Conservation (phyloP, 2,797 vertebrate species). For the Siniperca undulata region DNA sequence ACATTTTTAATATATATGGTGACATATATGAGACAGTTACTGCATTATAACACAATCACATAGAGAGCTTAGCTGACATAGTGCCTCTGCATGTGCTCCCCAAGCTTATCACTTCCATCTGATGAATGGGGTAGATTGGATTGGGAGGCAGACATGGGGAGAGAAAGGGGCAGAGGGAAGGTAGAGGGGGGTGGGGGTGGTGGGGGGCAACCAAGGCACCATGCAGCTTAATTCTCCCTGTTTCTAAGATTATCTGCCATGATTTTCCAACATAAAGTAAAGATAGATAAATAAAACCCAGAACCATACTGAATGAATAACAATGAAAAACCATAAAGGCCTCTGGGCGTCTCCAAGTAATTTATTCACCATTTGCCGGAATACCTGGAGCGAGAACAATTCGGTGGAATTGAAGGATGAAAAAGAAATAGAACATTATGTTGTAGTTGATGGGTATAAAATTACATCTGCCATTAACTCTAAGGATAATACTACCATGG, state of each 20-base stretch:
- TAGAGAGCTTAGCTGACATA: slow-evolving; percentile 65
- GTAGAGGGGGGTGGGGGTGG: slow-evolving; percentile 36
- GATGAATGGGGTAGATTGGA: slow-evolving; percentile 85
- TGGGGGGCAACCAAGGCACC: slow-evolving; percentile 46
- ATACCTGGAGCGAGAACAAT: slow-evolving; percentile 79
- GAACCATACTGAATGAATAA: slow-evolving; percentile 77
- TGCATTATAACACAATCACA: slow-evolving; percentile 62
- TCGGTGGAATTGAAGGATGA: slow-evolving; percentile 74
- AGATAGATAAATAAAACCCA: slow-evolving; percentile 82
- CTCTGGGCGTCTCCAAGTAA: slow-evolving; percentile 74
- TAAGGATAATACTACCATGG: slow-evolving; percentile 64
- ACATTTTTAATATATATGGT: slow-evolving; percentile 16
- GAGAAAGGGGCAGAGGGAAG: slow-evolving; percentile 53
- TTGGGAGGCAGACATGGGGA: slow-evolving; percentile 76
- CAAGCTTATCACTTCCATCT: slow-evolving; percentile 87
- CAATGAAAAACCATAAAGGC: slow-evolving; percentile 76
- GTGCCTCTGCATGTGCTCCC: slow-evolving; percentile 76
- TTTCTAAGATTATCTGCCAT: slow-evolving; percentile 79
- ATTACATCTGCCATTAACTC: slow-evolving; percentile 79
- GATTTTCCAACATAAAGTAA: slow-evolving; percentile 77
- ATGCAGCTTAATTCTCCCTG: slow-evolving; percentile 84
- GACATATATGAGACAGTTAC: slow-evolving; percentile 56
- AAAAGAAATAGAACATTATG: slow-evolving; percentile 74
- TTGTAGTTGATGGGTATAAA: slow-evolving; percentile 76
- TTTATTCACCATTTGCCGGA: slow-evolving; percentile 79